Percentiles rank a stretch among this genome's conserved stretches.
Conservation (phyloP, 2,797 vertebrate species). For the Periparus ater region DNA sequence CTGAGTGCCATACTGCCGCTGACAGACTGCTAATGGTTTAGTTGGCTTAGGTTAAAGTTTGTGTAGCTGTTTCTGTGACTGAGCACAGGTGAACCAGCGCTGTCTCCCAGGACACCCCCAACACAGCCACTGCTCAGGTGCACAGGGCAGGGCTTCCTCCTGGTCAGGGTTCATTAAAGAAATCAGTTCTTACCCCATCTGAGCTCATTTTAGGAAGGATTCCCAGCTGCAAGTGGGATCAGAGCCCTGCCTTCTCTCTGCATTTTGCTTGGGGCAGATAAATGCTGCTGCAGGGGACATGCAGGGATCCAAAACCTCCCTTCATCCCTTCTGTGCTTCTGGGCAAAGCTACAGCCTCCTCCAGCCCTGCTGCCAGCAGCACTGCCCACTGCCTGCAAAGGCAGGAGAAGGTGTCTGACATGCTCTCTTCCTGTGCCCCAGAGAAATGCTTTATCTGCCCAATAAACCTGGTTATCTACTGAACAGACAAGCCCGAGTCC, state of each 20-base stretch:
- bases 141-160: neutral
- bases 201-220: neutral
- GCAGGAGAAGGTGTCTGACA: neutral
- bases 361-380: neutral
- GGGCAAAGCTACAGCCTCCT: rapidly evolving
- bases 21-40: neutral
- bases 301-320: neutral
- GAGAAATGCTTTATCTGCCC: constrained; percentile 27
- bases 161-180: neutral
- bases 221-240: neutral
- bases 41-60: neutral
- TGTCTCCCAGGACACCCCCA: neutral
- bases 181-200: neutral
- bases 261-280: neutral
- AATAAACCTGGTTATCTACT: constrained; percentile 28
- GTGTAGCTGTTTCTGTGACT: neutral
- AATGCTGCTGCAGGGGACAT: rapidly evolving
- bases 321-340: neutral
- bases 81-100: rapidly evolving
- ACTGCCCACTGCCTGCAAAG: neutral
- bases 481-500: neutral
- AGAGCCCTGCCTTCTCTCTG: neutral
- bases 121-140: neutral
- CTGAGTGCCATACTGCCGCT: neutral
- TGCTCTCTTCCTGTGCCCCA: neutral